Evolutionary conservation across 2,888 invertebrate genomes (phyloP), one percentile per base, ranked within the genome.

Genomic region (Hirtodrosophila confusa): DNA sequence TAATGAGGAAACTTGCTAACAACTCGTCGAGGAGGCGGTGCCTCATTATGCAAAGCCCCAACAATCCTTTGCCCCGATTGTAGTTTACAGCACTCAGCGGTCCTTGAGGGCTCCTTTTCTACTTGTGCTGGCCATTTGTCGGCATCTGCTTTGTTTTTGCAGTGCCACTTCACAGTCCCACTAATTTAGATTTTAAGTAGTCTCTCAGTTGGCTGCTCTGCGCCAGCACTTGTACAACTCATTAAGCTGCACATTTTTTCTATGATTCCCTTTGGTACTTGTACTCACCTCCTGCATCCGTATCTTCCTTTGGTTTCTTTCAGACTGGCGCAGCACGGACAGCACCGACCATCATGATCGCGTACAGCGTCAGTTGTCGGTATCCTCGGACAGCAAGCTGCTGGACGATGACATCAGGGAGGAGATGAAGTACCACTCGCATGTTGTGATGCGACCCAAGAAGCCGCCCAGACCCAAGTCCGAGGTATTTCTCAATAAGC

Each of bases 391-490:
- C 93, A 97, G 97, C 86, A 97, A 97, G 92, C 94, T 97, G 85
- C 93, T 97, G 86, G 97, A 97, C 92, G 97, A 97, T 90, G 96
- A 96, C 89, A 97, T 96, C 90, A 93, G 97, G 90, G 97, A 97
- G 91, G 97, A 97, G 92, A 85, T 85, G 87, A 85, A 86, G 50
- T 85, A 84, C 61, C 86, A 84, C 37, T 95, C 96, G 78, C 94
- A 96, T 91, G 97, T 97, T 84, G 96, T 97, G 90, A 93, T 97
- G 93, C 94, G 97, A 93, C 96, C 97, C 88, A 96, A 96, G 92
- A 96, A 97, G 92, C 97, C 97, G 80, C 97, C 97, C 78, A 94
- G 98, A 93, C 98, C 98, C 89, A 98, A 98, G 92, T 98, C 98
- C 17, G 98, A 98, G 93, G 98, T 98, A 75, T 97, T 97, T 92